Evolutionary conservation across 1,140 invertebrate species (phyloP).

Genomic region (Acyrthosiphon pisum): DNA sequence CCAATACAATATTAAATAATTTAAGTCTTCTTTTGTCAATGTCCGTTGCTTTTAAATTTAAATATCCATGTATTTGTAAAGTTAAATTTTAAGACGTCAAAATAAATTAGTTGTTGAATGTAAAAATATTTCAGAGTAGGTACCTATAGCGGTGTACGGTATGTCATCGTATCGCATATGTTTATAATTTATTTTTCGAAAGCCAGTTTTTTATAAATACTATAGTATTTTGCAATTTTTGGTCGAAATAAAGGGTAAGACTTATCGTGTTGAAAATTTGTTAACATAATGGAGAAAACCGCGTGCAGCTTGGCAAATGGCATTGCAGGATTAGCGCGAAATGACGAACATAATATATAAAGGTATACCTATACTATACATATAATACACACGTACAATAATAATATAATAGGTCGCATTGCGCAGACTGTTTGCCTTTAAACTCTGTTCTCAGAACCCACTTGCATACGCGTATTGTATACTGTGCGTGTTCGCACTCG

Average conservation of each 20-base stretch:
- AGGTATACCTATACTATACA: background rate
- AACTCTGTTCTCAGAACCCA: slow-evolving; percentile 5
- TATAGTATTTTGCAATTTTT: background rate
- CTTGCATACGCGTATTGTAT: background rate
- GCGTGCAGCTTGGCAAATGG: no score
- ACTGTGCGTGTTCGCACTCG: background rate
- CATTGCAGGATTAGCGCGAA: background rate
- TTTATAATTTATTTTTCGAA: background rate
- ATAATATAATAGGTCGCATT: slow-evolving; percentile 2
- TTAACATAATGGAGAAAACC: background rate
- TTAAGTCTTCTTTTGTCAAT: background rate
- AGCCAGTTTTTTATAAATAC: background rate
- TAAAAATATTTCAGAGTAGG: background rate
- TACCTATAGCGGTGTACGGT: background rate
- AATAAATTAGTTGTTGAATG: background rate
- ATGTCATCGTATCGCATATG: background rate
- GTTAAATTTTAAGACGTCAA: no score
- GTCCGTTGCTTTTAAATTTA: background rate
- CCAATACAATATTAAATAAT: background rate
- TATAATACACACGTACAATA: background rate
- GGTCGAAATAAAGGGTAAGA: background rate
- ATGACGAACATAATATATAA: background rate
- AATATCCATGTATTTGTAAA: background rate
- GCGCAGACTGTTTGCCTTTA: background rate
- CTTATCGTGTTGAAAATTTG: background rate